A percentile compares a stretch with the other conserved stretches of the same genome.
These are phyloP conservation scores for Nephrocerus scutellatus DNA, from an alignment of 2,888 invertebrate genomes.

Conservation along the genomic window DNA sequence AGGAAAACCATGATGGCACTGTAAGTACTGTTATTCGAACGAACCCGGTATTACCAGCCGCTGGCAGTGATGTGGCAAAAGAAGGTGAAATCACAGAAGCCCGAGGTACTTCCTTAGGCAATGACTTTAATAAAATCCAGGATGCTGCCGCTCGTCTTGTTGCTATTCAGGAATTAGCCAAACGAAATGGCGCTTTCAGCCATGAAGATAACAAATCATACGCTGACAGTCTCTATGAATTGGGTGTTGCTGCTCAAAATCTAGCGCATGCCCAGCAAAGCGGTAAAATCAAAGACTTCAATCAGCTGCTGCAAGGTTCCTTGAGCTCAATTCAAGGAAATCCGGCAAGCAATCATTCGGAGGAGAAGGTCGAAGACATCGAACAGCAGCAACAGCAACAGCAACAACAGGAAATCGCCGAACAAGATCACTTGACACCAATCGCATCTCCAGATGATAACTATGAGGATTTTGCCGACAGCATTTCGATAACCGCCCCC, in stretches of 20 bases:
- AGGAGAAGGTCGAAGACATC: conserved; percentile 5
- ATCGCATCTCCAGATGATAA: conserved; percentile 33
- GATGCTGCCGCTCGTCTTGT: conserved; percentile 54
- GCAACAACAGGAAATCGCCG: conserved; percentile 33
- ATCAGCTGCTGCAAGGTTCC: conserved; percentile 43
- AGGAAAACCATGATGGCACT: conserved; percentile 25
- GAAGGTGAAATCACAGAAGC: conserved; percentile 14
- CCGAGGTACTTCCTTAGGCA: conserved; percentile 41
- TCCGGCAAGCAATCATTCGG: too few relatives aligned
- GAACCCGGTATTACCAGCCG: conserved; percentile 10
- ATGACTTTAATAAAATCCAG: conserved; percentile 55
- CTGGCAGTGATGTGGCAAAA: too few relatives aligned
- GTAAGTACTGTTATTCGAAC: conserved; percentile 22
- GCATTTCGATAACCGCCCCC: conserved; percentile 51
- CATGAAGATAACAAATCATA: conserved; percentile 53
- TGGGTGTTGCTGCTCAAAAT: conserved; percentile 55
- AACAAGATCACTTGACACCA: conserved; percentile 39
- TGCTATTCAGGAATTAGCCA: conserved; percentile 56
- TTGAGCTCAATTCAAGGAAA: too few relatives aligned
- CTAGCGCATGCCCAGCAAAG: conserved; percentile 52
- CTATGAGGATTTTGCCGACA: conserved; percentile 43
- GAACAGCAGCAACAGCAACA: conserved; percentile 9
- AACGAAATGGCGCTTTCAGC: conserved; percentile 53
- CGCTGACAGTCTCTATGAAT: conserved; percentile 52
- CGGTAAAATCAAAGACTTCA: conserved; percentile 52